Base-by-base conservation (phyloP, 92 coral and sea anemone species). In the Nematostella vectensis region DNA sequence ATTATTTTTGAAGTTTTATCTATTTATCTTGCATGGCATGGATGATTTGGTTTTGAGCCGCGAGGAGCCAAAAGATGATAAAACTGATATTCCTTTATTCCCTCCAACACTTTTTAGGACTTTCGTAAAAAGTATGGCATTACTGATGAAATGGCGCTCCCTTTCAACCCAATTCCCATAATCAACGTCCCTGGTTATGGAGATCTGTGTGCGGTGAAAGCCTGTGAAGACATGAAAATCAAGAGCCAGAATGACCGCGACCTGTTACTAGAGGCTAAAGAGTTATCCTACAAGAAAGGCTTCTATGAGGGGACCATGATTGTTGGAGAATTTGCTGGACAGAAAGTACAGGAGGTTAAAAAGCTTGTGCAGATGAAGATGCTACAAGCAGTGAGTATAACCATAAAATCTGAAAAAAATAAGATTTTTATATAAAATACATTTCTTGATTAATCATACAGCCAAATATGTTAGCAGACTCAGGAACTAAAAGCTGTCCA, bases 271-370 rank as follows among this genome's bases (percentile, higher is more conserved):
- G 97, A 89, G 49, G 97, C 97, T 8, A 89, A 89, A 64, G 95
- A 89, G 24, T 63, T 85, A 27, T 77, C 88, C n/a, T 89, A 89
- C 77, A 89, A 89, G 76, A 89, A 89, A 47, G 97, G 95, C 20
- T 89, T 89, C 65, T 87, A 93, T 57, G 99, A 93, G 60, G 99
- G 96, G 29, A 82, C 79, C 29, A 50, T 93, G 69, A 80, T 89
- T 29, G 83, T 89, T 8, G 97, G 95, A 2, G 96, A 86, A 33
- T 93, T 49, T 62, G 75, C 71, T 17, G 99, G 94, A 27, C 83
- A 80, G 60, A 83, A 78, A 49, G 99, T 93, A n/a, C 99, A 93
- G 61, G 96, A 93, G 2, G 96, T 88, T n/a, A 93, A 93, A 75
- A 93, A 93, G 69, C 85, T 74, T 27, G 96, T 86, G 18, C 93